Conservation (phyloP, 2,888 invertebrate species). For the Corbicula japonica region DNA sequence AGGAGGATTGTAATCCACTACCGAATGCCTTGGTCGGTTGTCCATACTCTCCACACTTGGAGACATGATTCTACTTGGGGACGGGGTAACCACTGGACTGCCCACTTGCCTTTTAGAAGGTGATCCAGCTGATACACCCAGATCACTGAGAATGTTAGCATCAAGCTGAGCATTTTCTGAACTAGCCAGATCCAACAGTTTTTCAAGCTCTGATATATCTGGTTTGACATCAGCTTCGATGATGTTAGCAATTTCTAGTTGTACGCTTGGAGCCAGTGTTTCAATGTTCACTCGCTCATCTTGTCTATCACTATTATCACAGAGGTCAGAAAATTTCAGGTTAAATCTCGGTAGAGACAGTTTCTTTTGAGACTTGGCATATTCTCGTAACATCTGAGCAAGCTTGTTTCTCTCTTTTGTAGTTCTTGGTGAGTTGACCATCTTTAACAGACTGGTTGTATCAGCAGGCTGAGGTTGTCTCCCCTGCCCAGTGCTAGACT, state of each 20-base stretch:
- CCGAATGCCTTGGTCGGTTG: no score
- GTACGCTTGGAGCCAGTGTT: constrained; percentile 73
- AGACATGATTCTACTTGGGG: no score
- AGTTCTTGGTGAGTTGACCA: constrained; percentile 82
- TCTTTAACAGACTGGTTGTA: constrained; percentile 66
- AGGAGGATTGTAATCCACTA: no score
- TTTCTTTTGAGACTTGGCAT: constrained; percentile 69
- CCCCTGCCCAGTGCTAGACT: constrained; percentile 25
- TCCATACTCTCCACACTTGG: no score
- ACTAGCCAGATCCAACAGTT: constrained; percentile 52
- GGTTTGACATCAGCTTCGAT: constrained; percentile 77
- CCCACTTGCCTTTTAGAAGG: constrained; percentile 7
- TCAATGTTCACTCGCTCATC: constrained; percentile 73
- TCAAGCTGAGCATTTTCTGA: constrained; percentile 54
- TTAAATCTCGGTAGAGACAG: constrained; percentile 73
- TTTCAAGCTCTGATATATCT: constrained; percentile 67
- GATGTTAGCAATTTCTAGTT: constrained; percentile 77
- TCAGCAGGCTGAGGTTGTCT: constrained; percentile 42
- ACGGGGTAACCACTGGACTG: constrained; percentile 12
- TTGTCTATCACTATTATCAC: constrained; percentile 47
- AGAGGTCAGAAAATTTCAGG: constrained; percentile 71
- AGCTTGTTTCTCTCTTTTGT: constrained; percentile 75
- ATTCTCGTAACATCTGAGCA: constrained; percentile 74
- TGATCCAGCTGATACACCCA: constrained; percentile 36
- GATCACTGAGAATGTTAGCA: constrained; percentile 44